Base-by-base conservation (phyloP, 2,797 vertebrate species). In the Melanogrammus aeglefinus region DNA sequence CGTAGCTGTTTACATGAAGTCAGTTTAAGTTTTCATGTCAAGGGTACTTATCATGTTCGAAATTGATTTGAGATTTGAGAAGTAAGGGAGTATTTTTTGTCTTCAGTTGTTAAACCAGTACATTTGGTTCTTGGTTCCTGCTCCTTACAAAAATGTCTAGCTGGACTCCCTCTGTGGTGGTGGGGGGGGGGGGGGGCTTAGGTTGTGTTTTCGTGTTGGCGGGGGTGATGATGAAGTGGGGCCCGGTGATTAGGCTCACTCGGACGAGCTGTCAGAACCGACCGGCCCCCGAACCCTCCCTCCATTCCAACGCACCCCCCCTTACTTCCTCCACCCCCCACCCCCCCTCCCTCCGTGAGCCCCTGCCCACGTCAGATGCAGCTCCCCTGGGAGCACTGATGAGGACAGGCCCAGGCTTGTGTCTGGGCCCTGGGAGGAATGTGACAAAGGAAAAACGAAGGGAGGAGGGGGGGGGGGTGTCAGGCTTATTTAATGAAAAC, bases 381-480 rank as follows among this genome's bases (percentile, higher is more conserved):
- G 78, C 86, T 90, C 91, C 86, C 90, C 84, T 80, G 91, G 83
- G 87, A 79, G 85, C 86, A 81, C 84, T 86, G 83, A 84, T 86
- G 85, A 90, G 91, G 91, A 91, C 90, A 92, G 86, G 86, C 89
- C 86, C 24, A 4, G 87, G 89, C 86, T 91, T 92, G 91, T 92
- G 86, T 88, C 81, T 81, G 41, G 84, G 88, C 86, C 89, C 83
- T 84, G 85, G 86, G 88, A 91, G 91, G 89, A 90, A 92, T 91
- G 88, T 77, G 77, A 82, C 87, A 91, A 87, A 88, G 84, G 83
- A 4, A 91, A 90, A 79, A 76, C 31, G 72, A 75, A 41, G 18
- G 71, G 36, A 63, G 51, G 57, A 70, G 44, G 29, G 27, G 72
- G 72, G 38, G 73, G 36, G 76, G 72, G 73, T 2, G 75, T 84